Conservation (phyloP, 1,140 invertebrate genomes). For the Formica selysi region DNA sequence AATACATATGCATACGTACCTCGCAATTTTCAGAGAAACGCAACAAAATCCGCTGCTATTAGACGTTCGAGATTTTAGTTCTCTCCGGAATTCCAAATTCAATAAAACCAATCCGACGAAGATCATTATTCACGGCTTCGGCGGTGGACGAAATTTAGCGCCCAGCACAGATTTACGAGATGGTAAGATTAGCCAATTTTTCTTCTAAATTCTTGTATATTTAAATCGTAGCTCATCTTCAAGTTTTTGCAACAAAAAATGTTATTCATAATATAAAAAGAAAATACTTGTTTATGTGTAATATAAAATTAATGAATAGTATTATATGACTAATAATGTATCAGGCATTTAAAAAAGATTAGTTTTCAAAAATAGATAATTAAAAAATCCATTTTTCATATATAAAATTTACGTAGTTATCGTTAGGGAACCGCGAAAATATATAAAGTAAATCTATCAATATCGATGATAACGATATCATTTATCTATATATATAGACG, state of each 20-base stretch:
- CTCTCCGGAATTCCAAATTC: conserved; percentile 90
- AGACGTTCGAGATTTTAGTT: conserved; percentile 90
- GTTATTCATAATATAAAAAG: not conserved
- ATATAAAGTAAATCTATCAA: too few relatives aligned
- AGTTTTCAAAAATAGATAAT: too few relatives aligned
- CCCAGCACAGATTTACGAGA: conserved; percentile 93
- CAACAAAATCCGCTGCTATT: conserved; percentile 91
- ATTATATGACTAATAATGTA: too few relatives aligned
- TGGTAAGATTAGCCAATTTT: conserved; percentile 80
- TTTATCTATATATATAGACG: too few relatives aligned
- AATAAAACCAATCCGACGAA: conserved; percentile 92
- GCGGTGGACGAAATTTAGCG: conserved; percentile 91
- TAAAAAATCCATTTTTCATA: too few relatives aligned
- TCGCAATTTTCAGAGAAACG: conserved; percentile 88
- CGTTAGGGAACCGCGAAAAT: too few relatives aligned
- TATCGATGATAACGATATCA: too few relatives aligned
- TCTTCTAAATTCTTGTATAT: not conserved
- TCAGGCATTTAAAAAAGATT: too few relatives aligned
- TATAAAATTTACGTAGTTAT: too few relatives aligned
- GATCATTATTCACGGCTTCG: conserved; percentile 94
- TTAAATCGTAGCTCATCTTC: not conserved
- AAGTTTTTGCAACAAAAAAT: conserved; percentile 37
- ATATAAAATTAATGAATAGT: too few relatives aligned
- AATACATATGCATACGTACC: not conserved
- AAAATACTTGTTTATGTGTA: too few relatives aligned